phyloP scores from a whole-genome alignment of 2,113 vertebrate species.

The Chiloscyllium plagiosum region DNA sequence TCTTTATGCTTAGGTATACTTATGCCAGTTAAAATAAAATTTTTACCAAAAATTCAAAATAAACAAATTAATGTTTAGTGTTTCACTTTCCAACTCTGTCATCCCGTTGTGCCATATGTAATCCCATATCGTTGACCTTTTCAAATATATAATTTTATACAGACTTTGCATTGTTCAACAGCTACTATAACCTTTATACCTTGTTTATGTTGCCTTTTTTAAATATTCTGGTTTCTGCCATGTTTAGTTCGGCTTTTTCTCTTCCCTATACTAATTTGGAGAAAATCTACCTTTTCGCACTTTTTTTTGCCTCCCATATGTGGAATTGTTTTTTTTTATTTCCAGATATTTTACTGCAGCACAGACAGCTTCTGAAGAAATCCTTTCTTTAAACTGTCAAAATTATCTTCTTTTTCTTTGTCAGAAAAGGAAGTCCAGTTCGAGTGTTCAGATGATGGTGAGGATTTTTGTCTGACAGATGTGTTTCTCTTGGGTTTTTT shows the following conservation, averaged over 20 bases:
- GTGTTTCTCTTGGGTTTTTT: slow-evolving; percentile 47
- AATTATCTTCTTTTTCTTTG: slow-evolving; percentile 58
- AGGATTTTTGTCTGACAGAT: slow-evolving; percentile 61
- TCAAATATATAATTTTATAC: background rate
- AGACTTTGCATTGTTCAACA: slow-evolving; percentile 17
- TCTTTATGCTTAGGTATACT: background rate
- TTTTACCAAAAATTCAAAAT: slow-evolving; percentile 4
- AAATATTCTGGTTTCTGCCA: background rate
- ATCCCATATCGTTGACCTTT: background rate
- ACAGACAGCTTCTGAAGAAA: slow-evolving; percentile 25
- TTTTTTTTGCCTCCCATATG: slow-evolving; percentile 20
- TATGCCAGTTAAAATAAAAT: background rate
- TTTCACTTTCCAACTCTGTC: slow-evolving; percentile 26
- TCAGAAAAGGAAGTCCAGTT: slow-evolving; percentile 74
- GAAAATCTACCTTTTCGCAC: background rate
- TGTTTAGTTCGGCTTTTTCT: background rate
- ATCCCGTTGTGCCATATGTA: slow-evolving; percentile 35
- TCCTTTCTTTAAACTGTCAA: slow-evolving; percentile 25
- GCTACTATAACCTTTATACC: background rate
- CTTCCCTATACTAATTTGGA: slow-evolving; percentile 19
- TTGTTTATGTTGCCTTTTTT: slow-evolving; percentile 16
- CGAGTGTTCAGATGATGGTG: slow-evolving; percentile 70
- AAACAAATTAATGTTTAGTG: background rate
- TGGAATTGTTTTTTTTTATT: background rate
- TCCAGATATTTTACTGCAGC: slow-evolving; percentile 21